Conservation (phyloP, 2,113 vertebrate genomes). For the Sakesphorus luctuosus region DNA sequence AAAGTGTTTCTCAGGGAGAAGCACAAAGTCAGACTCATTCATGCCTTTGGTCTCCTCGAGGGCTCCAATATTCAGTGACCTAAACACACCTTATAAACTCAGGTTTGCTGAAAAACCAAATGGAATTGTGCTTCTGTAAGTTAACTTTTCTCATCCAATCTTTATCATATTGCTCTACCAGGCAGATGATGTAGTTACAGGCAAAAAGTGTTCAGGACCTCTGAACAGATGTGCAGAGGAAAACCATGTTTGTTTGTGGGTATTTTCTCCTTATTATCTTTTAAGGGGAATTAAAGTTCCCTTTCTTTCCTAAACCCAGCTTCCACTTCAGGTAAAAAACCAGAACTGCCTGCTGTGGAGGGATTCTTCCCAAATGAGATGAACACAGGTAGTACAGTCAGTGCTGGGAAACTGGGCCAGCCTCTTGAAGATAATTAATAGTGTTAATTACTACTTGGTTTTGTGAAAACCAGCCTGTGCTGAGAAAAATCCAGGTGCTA, state of each 20-base stretch:
- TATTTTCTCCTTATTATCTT: neutral
- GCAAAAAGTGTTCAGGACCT: neutral
- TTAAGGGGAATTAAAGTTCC: neutral
- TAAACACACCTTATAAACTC: slow-evolving; percentile 67
- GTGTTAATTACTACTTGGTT: neutral
- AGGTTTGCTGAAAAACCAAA: slow-evolving; percentile 5
- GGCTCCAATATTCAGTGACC: slow-evolving; percentile 48
- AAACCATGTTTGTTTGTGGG: neutral
- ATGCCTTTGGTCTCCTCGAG: slow-evolving; percentile 57
- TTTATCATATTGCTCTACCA: neutral
- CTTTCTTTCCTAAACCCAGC: neutral
- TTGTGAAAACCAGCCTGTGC: neutral
- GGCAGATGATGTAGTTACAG: neutral
- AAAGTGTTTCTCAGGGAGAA: slow-evolving; percentile 72
- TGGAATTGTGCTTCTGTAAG: neutral
- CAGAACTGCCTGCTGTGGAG: neutral
- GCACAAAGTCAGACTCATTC: slow-evolving; percentile 66
- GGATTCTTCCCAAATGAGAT: neutral
- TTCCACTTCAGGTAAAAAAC: neutral
- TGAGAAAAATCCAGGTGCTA: neutral
- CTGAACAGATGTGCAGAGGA: slow-evolving; percentile 13
- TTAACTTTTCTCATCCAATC: neutral
- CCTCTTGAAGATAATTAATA: neutral
- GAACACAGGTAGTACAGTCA: neutral
- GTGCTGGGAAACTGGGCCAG: neutral